These are phyloP conservation scores for Odontophorus gujanensis DNA, from an alignment of 2,113 vertebrate genomes.

Conservation along the genomic window DNA sequence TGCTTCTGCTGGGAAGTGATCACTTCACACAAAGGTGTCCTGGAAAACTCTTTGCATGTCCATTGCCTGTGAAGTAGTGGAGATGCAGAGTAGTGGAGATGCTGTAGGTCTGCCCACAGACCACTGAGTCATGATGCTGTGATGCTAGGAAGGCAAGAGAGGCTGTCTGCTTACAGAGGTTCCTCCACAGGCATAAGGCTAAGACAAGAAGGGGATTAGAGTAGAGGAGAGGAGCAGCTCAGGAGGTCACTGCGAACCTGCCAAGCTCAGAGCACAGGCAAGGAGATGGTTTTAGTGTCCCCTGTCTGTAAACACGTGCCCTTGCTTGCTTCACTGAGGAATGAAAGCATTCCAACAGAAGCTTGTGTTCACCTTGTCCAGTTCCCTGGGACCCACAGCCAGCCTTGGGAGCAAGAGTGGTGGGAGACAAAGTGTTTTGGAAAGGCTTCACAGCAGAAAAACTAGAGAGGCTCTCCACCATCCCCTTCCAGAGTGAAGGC, in stretches of 20 bases:
- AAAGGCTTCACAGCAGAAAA: not conserved
- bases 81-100: not conserved
- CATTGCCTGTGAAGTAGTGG: not conserved
- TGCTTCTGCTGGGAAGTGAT: not conserved
- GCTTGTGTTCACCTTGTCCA: not conserved
- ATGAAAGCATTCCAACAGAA: not conserved
- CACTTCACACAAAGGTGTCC: not conserved
- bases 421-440: not conserved
- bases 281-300: not conserved
- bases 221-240: not conserved
- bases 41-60: not conserved
- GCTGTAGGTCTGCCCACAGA: not conserved
- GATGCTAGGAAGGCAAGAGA: not conserved
- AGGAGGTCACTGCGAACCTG: not conserved
- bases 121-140: not conserved
- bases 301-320: not conserved
- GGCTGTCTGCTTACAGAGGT: not conserved
- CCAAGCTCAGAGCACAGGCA: not conserved
- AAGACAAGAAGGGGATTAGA: not conserved
- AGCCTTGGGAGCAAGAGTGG: not conserved
- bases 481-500: not conserved
- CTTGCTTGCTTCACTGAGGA: not conserved
- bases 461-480: fast-evolving
- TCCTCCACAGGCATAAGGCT: not conserved
- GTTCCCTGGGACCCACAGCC: not conserved